These are phyloP conservation scores for Thymelicus acteon DNA, from an alignment of 2,888 invertebrate species.

Conservation along the genomic window DNA sequence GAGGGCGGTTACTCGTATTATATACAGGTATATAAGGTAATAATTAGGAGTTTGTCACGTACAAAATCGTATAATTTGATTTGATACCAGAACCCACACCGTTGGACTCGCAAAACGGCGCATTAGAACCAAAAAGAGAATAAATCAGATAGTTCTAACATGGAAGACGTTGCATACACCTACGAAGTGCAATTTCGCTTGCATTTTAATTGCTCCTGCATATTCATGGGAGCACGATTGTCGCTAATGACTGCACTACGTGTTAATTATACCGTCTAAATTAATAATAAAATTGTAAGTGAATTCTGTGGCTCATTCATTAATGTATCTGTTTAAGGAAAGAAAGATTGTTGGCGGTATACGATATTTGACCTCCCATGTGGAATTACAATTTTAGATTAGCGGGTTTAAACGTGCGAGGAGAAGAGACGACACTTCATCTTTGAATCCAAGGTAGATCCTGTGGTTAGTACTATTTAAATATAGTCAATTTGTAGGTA, in stretches of 20 bases:
- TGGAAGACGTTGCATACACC: conserved; percentile 38
- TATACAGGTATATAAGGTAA: no score
- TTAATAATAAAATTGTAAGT: conserved; percentile 34
- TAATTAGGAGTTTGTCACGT: no score
- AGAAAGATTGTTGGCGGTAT: conserved; percentile 1
- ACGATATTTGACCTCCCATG: no score
- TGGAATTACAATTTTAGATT: no score
- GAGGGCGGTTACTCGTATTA: no score
- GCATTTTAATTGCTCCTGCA: conserved; percentile 46
- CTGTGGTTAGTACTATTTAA: no score
- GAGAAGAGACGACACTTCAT: no score
- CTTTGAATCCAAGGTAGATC: no score
- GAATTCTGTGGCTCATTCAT: neutral
- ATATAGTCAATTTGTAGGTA: no score
- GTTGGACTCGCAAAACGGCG: conserved; percentile 6
- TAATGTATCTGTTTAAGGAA: conserved; percentile 2
- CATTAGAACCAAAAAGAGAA: conserved; percentile 31
- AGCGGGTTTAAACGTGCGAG: no score
- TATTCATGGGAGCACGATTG: conserved; percentile 47
- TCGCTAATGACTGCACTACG: conserved; percentile 46
- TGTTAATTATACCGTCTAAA: conserved; percentile 42
- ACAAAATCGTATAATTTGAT: no score
- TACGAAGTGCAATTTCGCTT: conserved; percentile 42
- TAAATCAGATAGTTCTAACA: conserved; percentile 38
- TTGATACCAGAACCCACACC: conserved; percentile 3